Base-by-base conservation (phyloP, 2,113 vertebrate species). In the Chaetodon auriga region DNA sequence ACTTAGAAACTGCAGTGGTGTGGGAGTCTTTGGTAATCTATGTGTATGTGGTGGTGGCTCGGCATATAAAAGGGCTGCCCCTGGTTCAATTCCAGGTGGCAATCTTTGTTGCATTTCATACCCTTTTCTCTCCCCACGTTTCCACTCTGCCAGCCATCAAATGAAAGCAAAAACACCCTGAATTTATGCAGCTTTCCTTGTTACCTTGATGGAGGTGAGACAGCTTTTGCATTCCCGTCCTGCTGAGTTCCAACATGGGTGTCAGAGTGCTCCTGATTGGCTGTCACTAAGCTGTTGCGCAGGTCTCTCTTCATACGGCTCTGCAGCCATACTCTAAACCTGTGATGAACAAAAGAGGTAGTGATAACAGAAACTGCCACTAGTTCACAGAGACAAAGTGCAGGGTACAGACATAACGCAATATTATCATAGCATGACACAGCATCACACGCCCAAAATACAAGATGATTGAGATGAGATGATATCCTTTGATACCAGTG, bases 281-380 rank as follows among this genome's bases (percentile, higher is more conserved):
- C 57, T 41, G 66, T 60, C 66, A 30, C 72, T 30, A 19, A 81
- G 68, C 68, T 78, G 49, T 53, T 85, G 64, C 72, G 86, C 76
- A 95, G 68, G 68, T 97, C 96, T 78, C 95, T 92, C 88, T 92
- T 96, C 62, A 86, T 88, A 65, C 92, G 94, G 87, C 89, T 95
- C 75, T 95, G 85, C 74, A 96, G 90, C 96, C 95, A 96, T 25
- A 90, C 92, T 89, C 87, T 95, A 89, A 97, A 95, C 88, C 97
- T 99, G 88, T 43, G 54, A 10, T 71, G 36, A 41, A 75, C 7
- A 55, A 55, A 23, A 55, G 7, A 82, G 48, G 54, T 30, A 16
- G 15, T 80, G 19, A 68, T 2, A 6, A 6, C 7, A 48, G 30
- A 0, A 63, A 25, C 49, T 61, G 45, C 36, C 36, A 23, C 38